A percentile compares a stretch with the other conserved stretches of the same genome.
Conservation (phyloP, 1,140 invertebrate species). For the Bradynema listronoti region DNA sequence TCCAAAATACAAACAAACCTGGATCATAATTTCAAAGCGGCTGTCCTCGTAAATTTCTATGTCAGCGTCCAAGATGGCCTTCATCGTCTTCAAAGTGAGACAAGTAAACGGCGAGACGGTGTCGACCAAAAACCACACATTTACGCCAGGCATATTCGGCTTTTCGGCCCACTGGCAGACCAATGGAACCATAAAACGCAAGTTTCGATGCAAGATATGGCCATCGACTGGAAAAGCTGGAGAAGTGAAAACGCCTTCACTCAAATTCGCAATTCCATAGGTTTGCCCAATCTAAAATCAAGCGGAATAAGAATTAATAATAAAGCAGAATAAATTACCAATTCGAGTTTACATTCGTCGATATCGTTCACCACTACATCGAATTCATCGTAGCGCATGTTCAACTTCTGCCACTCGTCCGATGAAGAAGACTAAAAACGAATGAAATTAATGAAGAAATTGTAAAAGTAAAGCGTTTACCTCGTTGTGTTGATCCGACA, state of each 20-base stretch:
- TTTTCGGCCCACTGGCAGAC: conserved; percentile 22
- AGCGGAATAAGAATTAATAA: no score
- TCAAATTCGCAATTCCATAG: conserved; percentile 30
- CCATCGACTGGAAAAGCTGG: conserved; percentile 35
- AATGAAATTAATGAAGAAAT: no score
- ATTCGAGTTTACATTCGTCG: not conserved
- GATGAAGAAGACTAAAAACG: no score
- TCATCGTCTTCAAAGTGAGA: conserved; percentile 20
- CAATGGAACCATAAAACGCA: conserved; percentile 29
- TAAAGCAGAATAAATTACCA: no score
- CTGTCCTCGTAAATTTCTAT: no score
- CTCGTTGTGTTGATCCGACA: no score
- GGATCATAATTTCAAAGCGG: conserved; percentile 17
- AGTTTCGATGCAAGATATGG: conserved; percentile 16
- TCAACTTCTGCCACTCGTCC: no score
- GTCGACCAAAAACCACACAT: conserved; percentile 35
- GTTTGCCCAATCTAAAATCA: conserved; percentile 1
- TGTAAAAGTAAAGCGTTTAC: no score
- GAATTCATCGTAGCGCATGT: conserved; percentile 9
- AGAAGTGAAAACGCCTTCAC: conserved; percentile 25
- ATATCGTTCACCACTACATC: conserved; percentile 8
- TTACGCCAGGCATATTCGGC: conserved; percentile 16
- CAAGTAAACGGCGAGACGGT: conserved; percentile 3
- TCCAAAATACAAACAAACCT: conserved; percentile 35
- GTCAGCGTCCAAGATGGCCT: conserved; percentile 22